phyloP scores from a whole-genome alignment of 2,113 vertebrate species.

The Loxodonta africana region DNA sequence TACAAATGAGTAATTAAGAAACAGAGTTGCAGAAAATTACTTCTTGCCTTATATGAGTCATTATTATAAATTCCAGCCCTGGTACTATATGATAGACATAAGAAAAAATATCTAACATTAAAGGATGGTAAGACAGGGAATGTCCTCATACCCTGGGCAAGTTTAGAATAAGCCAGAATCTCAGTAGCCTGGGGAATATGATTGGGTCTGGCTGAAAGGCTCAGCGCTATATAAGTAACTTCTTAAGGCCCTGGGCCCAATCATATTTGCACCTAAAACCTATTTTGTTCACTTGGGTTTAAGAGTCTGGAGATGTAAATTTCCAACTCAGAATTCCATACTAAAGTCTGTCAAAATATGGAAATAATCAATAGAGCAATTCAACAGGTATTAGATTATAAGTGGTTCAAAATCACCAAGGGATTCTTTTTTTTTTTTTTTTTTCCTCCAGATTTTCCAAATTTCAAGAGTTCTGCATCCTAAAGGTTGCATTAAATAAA shows the following conservation, averaged over 20 bases:
- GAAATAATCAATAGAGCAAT: neutral
- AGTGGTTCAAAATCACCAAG: neutral
- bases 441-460: neutral
- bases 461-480: neutral
- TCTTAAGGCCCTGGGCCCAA: conserved; percentile 9
- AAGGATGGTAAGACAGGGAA: neutral
- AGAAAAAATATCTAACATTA: neutral
- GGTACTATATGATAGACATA: neutral
- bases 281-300: conserved; percentile 5
- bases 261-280: neutral
- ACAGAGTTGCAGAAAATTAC: conserved; percentile 23
- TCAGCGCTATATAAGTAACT: neutral
- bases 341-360: conserved; percentile 4
- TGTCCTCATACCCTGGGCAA: neutral
- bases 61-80: neutral
- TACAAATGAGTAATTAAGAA: conserved; percentile 49
- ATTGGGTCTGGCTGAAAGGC: neutral
- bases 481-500: neutral
- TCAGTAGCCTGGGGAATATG: neutral
- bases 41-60: conserved; percentile 21
- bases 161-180: conserved; percentile 14
- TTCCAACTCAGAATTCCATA: neutral
- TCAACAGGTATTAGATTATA: neutral
- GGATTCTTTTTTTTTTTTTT: neutral
- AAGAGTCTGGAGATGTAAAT: neutral